phyloP scores from a whole-genome alignment of 2,797 vertebrate genomes.

The Sciurus vulgaris region DNA sequence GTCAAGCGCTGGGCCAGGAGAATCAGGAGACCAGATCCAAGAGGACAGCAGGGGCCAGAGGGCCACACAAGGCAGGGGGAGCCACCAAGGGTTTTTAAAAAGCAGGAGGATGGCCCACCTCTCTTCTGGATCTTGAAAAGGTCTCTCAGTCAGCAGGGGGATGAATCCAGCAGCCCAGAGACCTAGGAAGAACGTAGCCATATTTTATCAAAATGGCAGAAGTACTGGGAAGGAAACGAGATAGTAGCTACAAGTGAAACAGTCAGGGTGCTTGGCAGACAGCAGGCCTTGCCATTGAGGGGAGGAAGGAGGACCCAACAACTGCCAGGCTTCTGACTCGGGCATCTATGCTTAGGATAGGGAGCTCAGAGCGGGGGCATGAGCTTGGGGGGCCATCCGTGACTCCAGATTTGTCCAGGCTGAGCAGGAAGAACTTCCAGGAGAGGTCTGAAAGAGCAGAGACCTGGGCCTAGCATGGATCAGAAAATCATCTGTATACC shows the following conservation, averaged over 20 bases:
- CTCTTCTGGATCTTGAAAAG: background rate
- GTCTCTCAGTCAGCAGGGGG: background rate
- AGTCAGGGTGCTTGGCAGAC: background rate
- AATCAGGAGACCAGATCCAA: background rate
- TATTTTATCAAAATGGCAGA: background rate
- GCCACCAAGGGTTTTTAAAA: background rate
- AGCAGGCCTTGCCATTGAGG: background rate
- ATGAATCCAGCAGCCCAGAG: background rate
- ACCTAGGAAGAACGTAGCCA: background rate
- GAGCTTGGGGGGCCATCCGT: background rate
- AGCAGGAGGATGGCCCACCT: background rate
- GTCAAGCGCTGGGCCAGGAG: background rate
- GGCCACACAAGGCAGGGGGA: background rate
- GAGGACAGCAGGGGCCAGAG: background rate
- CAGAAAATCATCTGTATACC: background rate
- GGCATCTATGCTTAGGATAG: background rate
- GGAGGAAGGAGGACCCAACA: background rate
- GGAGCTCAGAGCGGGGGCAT: background rate
- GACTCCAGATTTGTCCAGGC: background rate
- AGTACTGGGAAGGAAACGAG: background rate
- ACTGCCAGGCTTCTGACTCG: background rate
- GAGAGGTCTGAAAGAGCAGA: background rate
- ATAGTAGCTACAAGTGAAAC: background rate
- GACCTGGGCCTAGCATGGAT: background rate
- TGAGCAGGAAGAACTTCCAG: background rate